Evolutionary conservation across 2,888 invertebrate genomes (phyloP), one percentile per base, ranked within the genome.

Genomic region (Sarcophaga caerulescens): DNA sequence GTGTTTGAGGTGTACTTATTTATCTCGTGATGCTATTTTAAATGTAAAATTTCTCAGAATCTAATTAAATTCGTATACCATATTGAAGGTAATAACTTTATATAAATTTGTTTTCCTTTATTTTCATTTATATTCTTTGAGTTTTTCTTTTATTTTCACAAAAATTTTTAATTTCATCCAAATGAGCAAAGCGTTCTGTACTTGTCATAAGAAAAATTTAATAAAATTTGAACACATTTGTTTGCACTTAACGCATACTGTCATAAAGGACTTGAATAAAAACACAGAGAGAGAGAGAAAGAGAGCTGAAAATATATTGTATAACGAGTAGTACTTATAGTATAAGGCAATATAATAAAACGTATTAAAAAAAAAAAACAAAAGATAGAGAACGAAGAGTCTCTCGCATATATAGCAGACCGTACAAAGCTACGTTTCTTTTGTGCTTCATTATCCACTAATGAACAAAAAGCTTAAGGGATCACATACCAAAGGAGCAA

Each of bases 391-490:
- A 5, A 78, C 19, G 52, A 69, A 35, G 8, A 14, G 52, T 52
- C 62, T 63, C 21, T 63, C 57, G 5, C 23, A 66, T 45, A 80
- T 62, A 80, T 52, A 84, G 63, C 19, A 71, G 45, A 76, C 35
- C 35, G 57, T 77, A 45, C 59, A 63, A 81, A 68, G 73, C 81
- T 73, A 69, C 68, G 69, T 77, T 81, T 73, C 73, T 73, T 81
- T 77, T 68, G 73, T 74, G 77, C 77, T 88, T 85, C 91, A 91
- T 91, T 91, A 91, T 91, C 90, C 90, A 90, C 91, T 91, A 91
- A 91, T 92, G 91, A 91, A 91, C 92, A 91, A 90, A 91, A 92
- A 91, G 88, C 77, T 85, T 77, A 77, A 85, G 73, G 84, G 76
- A 81, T 77, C 73, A 73, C 59, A 84, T 77, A 77, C 77, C 76